Percentiles rank a stretch among this genome's conserved stretches.
These are phyloP conservation scores for Rostratula benghalensis DNA, from an alignment of 2,113 vertebrate genomes.

Conservation along the genomic window DNA sequence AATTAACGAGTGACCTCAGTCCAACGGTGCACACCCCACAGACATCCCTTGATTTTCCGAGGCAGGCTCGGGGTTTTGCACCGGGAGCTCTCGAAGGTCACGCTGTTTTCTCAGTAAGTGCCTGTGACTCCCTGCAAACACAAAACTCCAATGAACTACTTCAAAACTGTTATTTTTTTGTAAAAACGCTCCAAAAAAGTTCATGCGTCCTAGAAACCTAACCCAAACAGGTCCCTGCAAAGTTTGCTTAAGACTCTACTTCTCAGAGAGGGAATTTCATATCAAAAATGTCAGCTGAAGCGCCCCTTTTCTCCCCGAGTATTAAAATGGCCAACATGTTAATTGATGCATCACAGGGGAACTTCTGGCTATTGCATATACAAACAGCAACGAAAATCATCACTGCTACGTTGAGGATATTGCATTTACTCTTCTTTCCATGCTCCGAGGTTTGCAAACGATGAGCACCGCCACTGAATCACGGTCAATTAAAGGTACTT, in stretches of 20 bases:
- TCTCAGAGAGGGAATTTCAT: neutral
- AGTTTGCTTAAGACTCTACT: neutral
- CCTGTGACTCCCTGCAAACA: neutral
- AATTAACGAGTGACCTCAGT: neutral
- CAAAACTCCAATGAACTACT: neutral
- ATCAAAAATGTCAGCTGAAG: neutral
- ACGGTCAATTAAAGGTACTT: neutral
- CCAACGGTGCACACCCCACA: rapidly evolving
- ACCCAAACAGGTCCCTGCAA: neutral
- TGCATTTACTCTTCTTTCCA: neutral
- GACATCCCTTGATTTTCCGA: neutral
- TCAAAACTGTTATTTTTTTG: neutral
- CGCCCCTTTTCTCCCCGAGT: neutral
- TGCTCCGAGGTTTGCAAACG: neutral
- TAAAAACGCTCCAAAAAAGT: neutral
- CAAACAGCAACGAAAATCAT: neutral
- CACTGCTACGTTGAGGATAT: neutral
- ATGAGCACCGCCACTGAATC: neutral
- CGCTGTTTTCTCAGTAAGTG: neutral
- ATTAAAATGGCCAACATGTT: neutral
- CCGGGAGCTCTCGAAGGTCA: neutral
- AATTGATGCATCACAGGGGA: neutral
- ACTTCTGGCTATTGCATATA: neutral
- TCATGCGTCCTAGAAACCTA: neutral
- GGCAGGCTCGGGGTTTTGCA: neutral